A percentile compares a stretch with the other conserved stretches of the same genome.
These are phyloP conservation scores for Chaenogobius annularis DNA, from an alignment of 2,113 vertebrate genomes.

Conservation along the genomic window DNA sequence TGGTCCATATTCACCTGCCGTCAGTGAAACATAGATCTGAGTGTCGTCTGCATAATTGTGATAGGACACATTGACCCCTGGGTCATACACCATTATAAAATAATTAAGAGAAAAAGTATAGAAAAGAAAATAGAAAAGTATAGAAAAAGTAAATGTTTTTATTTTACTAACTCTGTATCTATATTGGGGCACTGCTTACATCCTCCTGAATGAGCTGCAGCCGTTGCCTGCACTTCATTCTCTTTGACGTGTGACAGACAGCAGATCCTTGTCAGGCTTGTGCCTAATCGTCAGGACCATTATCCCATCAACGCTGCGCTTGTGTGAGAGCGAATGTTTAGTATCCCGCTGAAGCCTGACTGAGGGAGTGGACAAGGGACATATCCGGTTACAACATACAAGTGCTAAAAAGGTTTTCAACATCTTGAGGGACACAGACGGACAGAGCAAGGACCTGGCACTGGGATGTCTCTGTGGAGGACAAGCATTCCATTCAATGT, in stretches of 20 bases:
- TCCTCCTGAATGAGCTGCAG: neutral
- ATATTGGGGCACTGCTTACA: neutral
- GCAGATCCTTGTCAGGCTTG: conserved; percentile 9
- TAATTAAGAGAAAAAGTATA: no score
- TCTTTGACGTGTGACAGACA: neutral
- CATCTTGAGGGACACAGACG: conserved; percentile 13
- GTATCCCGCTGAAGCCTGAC: conserved; percentile 14
- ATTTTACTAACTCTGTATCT: neutral
- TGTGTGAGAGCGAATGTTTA: neutral
- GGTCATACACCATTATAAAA: no score
- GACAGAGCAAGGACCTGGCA: conserved; percentile 3
- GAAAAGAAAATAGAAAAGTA: no score
- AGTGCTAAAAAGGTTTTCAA: conserved; percentile 43
- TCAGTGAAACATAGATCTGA: no score
- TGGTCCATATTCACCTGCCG: no score
- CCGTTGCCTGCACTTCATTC: neutral
- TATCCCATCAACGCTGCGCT: conserved; percentile 39
- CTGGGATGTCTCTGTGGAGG: neutral
- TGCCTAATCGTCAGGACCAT: conserved; percentile 19
- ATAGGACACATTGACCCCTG: no score
- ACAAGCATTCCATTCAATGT: neutral
- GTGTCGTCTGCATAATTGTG: no score
- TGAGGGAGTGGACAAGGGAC: neutral
- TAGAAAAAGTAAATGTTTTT: neutral
- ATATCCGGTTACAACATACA: conserved; percentile 31